A percentile compares a stretch with the other conserved stretches of the same genome.
Evolutionary conservation across 2,888 invertebrate genomes (phyloP).

Genomic region (Nebria brevicollis): DNA sequence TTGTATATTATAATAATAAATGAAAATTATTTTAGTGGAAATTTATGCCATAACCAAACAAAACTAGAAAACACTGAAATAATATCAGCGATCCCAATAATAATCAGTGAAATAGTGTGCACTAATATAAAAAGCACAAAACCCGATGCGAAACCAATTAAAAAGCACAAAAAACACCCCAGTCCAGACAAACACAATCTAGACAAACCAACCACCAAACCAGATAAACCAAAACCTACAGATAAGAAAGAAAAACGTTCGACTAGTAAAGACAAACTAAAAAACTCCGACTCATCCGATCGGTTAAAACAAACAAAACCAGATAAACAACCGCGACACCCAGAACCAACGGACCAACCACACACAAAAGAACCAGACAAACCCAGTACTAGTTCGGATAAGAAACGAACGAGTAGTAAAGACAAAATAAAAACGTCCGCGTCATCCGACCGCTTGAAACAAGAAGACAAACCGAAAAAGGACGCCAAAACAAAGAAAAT

Average conservation of each 20-base stretch:
- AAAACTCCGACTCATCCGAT: slow-evolving; percentile 52
- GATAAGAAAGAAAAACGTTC: slow-evolving; percentile 26
- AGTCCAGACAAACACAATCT: neutral
- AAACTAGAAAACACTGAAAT: slow-evolving; percentile 14
- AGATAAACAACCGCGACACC: slow-evolving; percentile 49
- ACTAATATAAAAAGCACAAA: slow-evolving; percentile 40
- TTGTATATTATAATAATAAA: too few relatives aligned
- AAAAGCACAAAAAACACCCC: slow-evolving; percentile 19
- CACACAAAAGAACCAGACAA: neutral
- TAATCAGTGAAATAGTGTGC: slow-evolving; percentile 21
- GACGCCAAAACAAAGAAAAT: slow-evolving; percentile 28
- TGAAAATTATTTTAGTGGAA: slow-evolving; percentile 28
- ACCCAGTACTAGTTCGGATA: slow-evolving; percentile 24
- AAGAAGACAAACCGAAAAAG: slow-evolving; percentile 32
- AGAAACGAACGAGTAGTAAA: slow-evolving; percentile 38
- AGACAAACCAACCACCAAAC: neutral
- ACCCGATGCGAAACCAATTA: slow-evolving; percentile 50
- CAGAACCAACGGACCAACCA: neutral
- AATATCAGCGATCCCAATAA: slow-evolving; percentile 31
- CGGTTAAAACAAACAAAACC: slow-evolving; percentile 56
- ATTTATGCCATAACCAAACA: slow-evolving; percentile 8
- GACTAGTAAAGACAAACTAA: slow-evolving; percentile 51
- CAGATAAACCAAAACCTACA: neutral
- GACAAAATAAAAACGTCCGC: slow-evolving; percentile 37
- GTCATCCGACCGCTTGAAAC: slow-evolving; percentile 53